phyloP scores from a whole-genome alignment of 2,113 vertebrate species.

The Nestor notabilis region DNA sequence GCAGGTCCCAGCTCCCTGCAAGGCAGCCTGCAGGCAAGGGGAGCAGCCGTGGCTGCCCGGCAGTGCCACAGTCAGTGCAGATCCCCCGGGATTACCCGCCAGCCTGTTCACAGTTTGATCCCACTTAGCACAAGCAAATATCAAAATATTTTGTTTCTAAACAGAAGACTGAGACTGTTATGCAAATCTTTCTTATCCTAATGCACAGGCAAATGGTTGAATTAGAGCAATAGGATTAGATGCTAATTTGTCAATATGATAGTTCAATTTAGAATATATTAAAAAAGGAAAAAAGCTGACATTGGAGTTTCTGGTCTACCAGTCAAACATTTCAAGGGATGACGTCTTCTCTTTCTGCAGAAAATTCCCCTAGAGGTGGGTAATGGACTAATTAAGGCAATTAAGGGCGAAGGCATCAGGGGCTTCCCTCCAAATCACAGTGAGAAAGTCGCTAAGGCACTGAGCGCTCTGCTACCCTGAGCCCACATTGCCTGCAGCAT shows the following conservation, averaged over 20 bases:
- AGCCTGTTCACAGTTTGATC: not conserved
- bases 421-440: not conserved
- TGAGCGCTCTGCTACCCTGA: not conserved
- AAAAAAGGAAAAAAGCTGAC: constrained; percentile 32
- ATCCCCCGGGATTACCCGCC: not conserved
- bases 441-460: not conserved
- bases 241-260: constrained; percentile 22
- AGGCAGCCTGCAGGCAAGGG: not conserved
- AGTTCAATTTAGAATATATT: not conserved
- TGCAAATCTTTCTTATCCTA: constrained; percentile 56
- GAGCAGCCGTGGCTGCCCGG: not conserved
- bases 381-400: constrained; percentile 56
- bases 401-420: constrained; percentile 38
- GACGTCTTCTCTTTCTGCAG: constrained; percentile 21
- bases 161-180: constrained; percentile 36
- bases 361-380: constrained; percentile 8
- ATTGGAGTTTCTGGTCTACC: constrained; percentile 45
- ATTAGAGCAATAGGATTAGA: constrained; percentile 66
- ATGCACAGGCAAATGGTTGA: constrained; percentile 64
- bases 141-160: constrained; percentile 43
- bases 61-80: not conserved
- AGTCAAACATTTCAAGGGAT: constrained; percentile 35
- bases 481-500: fast-evolving
- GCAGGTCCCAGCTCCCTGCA: not conserved
- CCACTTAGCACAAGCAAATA: constrained; percentile 16